Conservation (phyloP, 2,888 invertebrate species). For the Diadegma fenestrale region DNA sequence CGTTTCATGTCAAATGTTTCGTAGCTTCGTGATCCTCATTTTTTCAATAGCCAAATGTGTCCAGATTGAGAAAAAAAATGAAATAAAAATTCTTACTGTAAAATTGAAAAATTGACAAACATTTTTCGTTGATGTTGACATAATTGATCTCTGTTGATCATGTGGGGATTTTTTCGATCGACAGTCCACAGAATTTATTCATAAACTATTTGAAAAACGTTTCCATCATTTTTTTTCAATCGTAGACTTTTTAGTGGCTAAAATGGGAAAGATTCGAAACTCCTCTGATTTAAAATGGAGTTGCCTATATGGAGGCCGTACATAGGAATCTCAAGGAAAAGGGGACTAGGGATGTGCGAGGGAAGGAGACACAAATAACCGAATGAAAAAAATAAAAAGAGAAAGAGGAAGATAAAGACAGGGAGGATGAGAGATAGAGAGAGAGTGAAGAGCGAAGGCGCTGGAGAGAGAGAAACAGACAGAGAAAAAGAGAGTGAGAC, state of each 20-base stretch:
- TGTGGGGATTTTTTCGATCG: too few species aligned
- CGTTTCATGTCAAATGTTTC: neutral
- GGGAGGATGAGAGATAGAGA: neutral
- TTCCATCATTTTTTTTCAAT: too few species aligned
- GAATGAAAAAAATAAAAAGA: neutral
- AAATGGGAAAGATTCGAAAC: neutral
- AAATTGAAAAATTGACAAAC: too few species aligned
- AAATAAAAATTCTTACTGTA: too few species aligned
- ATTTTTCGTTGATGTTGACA: too few species aligned
- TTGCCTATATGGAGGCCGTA: neutral
- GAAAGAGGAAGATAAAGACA: neutral
- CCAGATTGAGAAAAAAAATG: neutral
- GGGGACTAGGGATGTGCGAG: conserved; percentile 6
- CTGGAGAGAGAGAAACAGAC: neutral
- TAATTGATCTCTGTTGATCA: too few species aligned
- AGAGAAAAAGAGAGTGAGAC: neutral
- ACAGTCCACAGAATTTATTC: too few species aligned
- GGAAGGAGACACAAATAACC: neutral
- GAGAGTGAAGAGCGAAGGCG: neutral
- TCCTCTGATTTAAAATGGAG: neutral
- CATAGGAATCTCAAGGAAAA: neutral
- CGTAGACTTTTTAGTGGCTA: too few species aligned
- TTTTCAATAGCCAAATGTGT: too few species aligned
- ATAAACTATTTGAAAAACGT: too few species aligned
- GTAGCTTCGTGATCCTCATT: neutral